phyloP scores from a whole-genome alignment of 1,140 invertebrate genomes.

The Charaxes varanes region DNA sequence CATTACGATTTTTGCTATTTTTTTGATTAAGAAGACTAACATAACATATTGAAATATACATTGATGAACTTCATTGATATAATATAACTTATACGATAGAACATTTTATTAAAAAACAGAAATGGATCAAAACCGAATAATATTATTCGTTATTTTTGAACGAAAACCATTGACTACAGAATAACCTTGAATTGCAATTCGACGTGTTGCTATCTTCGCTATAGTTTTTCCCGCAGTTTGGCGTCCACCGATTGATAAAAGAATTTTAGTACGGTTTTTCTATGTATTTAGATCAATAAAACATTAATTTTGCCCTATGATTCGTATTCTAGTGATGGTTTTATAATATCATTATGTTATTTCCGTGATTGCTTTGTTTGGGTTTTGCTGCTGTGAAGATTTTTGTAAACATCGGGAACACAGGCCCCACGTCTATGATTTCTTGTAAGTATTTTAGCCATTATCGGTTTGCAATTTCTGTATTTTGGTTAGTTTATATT shows the following conservation, averaged over 20 bases:
- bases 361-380: slow-evolving; percentile 52
- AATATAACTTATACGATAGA: too few relatives aligned
- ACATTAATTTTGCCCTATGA: slow-evolving; percentile 37
- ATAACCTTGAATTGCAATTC: slow-evolving; percentile 47
- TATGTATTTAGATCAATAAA: slow-evolving; percentile 66
- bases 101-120: neutral
- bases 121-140: neutral
- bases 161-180: slow-evolving; percentile 40
- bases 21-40: too few relatives aligned
- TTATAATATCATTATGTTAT: slow-evolving; percentile 50
- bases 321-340: slow-evolving; percentile 47
- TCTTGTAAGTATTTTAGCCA: slow-evolving; percentile 67
- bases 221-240: slow-evolving; percentile 72
- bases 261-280: slow-evolving; percentile 53
- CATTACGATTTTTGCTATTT: too few relatives aligned
- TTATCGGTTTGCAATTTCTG: slow-evolving; percentile 30
- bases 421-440: slow-evolving; percentile 70
- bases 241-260: slow-evolving; percentile 66
- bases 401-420: slow-evolving; percentile 68
- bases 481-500: slow-evolving; percentile 9
- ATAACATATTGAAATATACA: too few relatives aligned
- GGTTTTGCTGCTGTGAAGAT: slow-evolving; percentile 45
- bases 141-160: slow-evolving; percentile 20
- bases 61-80: too few relatives aligned
- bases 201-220: slow-evolving; percentile 54